phyloP scores from a whole-genome alignment of 2,113 vertebrate species.

The Numenius arquata region DNA sequence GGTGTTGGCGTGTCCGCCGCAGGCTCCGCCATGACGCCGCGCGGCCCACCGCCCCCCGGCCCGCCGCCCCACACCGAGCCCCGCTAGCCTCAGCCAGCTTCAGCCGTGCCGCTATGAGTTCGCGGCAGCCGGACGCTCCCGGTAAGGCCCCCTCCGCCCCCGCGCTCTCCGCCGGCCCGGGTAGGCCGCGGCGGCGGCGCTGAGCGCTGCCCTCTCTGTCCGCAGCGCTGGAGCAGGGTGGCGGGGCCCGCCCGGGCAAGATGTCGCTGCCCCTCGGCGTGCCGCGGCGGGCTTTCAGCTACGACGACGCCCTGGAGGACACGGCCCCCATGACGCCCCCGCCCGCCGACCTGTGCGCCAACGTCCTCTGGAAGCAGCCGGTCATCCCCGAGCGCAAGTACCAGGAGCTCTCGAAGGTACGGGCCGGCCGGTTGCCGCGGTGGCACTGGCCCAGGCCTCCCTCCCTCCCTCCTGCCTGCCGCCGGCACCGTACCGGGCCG shows the following conservation, averaged over 20 bases:
- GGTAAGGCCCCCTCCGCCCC: conserved; percentile 61
- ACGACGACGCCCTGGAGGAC: conserved; percentile 87
- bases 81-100: background rate
- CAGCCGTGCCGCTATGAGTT: conserved; percentile 62
- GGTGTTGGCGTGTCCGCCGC: too few species aligned
- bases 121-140: conserved; percentile 71
- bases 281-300: conserved; percentile 81
- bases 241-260: conserved; percentile 71
- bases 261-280: conserved; percentile 83
- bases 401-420: conserved; percentile 83
- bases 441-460: background rate
- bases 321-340: conserved; percentile 85
- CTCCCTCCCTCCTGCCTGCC: too few species aligned
- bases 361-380: conserved; percentile 85
- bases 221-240: conserved; percentile 75
- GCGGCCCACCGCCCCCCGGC: background rate
- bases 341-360: conserved; percentile 80
- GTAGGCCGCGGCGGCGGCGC: background rate
- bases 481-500: too few species aligned
- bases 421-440: background rate
- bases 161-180: too few species aligned
- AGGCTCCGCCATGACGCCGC: fast-evolving
- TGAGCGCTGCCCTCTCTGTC: conserved; percentile 58
- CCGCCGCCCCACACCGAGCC: fast-evolving
- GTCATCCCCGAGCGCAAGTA: conserved; percentile 88